These are phyloP conservation scores for Gobio gobio DNA, from an alignment of 2,113 vertebrate genomes.

Conservation along the genomic window DNA sequence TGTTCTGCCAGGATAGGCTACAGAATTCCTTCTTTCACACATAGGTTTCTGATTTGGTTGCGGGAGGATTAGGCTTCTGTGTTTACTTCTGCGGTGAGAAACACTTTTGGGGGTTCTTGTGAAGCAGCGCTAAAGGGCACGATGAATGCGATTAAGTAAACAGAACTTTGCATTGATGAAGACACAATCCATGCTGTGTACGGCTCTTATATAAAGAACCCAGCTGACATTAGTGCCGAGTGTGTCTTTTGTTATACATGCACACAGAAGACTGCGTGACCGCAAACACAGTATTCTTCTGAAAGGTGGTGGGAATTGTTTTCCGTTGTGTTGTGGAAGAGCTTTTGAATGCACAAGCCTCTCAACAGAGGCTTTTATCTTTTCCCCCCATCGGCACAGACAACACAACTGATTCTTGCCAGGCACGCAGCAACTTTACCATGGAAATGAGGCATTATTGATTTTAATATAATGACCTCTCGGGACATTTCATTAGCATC, in stretches of 20 bases:
- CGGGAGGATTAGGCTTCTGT: not conserved
- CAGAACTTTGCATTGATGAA: conserved; percentile 28
- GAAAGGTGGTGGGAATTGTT: not conserved
- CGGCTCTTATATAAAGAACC: not conserved
- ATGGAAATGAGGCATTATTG: conserved; percentile 64
- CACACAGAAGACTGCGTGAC: not conserved
- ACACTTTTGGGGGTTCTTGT: conserved; percentile 21
- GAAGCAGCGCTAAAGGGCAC: conserved; percentile 10
- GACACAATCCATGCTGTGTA: not conserved
- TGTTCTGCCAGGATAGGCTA: not conserved
- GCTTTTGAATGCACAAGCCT: conserved; percentile 11
- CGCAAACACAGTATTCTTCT: not conserved
- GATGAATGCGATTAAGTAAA: conserved; percentile 24
- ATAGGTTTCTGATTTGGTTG: not conserved
- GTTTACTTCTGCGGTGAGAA: conserved; percentile 10
- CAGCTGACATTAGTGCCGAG: not conserved
- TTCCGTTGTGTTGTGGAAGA: conserved; percentile 16
- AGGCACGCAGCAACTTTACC: conserved; percentile 47
- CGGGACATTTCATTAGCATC: conserved; percentile 62
- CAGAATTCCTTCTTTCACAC: not conserved
- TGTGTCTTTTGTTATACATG: conserved; percentile 21
- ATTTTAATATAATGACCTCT: conserved; percentile 61
- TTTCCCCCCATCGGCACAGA: not conserved
- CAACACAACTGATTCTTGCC: conserved; percentile 26
- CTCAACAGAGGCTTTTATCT: conserved; percentile 35